Conservation (phyloP, 2,113 vertebrate species). For the Oryzias melastigma region DNA sequence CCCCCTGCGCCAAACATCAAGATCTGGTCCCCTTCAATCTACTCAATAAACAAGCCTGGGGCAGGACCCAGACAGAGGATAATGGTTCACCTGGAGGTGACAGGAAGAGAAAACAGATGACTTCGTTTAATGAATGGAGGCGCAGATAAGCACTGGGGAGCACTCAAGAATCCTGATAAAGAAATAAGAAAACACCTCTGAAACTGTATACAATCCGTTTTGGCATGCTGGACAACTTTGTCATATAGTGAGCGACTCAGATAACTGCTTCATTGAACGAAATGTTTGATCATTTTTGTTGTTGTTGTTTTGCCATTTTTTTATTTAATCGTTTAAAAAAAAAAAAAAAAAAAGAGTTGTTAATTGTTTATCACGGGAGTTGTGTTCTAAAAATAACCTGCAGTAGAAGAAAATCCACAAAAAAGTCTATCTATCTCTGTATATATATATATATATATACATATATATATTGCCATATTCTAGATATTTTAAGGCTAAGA, state of each 20-base stretch:
- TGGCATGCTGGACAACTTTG: constrained; percentile 9
- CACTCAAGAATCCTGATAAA: constrained; percentile 66
- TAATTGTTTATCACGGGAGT: too few relatives aligned
- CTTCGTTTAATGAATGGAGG: constrained; percentile 69
- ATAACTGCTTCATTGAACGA: constrained; percentile 11
- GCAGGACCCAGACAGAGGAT: constrained; percentile 62
- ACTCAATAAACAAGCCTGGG: constrained; percentile 66
- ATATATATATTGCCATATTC: too few relatives aligned
- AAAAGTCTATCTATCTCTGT: too few relatives aligned
- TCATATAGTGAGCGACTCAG: constrained; percentile 3
- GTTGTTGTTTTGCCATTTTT: neutral
- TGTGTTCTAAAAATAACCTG: too few relatives aligned
- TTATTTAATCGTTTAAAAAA: neutral
- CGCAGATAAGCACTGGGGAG: constrained; percentile 61
- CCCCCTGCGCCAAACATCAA: constrained; percentile 17
- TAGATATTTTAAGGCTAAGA: too few relatives aligned
- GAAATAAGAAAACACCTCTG: constrained; percentile 59
- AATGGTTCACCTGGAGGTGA: constrained; percentile 76
- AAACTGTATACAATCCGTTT: constrained; percentile 50
- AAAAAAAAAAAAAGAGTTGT: too few relatives aligned
- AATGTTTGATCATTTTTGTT: constrained; percentile 1
- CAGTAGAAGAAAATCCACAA: too few relatives aligned
- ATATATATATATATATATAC: too few relatives aligned
- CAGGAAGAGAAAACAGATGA: constrained; percentile 71
- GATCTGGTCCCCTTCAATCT: constrained; percentile 49